Conservation (phyloP, 2,113 vertebrate genomes). For the Pedetes capensis region DNA sequence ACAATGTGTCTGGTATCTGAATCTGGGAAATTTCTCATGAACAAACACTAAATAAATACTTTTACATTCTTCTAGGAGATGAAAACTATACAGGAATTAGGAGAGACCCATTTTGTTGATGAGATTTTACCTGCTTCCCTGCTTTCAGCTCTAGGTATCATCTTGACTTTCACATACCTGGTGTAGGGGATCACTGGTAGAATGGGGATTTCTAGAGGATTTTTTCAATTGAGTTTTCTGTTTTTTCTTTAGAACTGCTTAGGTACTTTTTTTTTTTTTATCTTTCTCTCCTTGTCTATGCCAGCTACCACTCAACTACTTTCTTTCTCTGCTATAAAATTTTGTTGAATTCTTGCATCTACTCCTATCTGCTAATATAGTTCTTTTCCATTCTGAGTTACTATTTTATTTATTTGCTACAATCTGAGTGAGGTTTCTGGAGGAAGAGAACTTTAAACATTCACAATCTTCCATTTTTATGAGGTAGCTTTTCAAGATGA, state of each 20-base stretch:
- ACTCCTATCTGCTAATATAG: not conserved
- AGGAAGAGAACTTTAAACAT: not conserved
- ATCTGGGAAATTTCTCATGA: not conserved
- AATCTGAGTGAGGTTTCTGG: not conserved
- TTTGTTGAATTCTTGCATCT: not conserved
- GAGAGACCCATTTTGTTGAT: not conserved
- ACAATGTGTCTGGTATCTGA: not conserved
- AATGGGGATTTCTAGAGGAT: no score
- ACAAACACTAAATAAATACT: not conserved
- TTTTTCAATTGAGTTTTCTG: not conserved
- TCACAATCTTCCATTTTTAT: not conserved
- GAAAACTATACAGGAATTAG: not conserved
- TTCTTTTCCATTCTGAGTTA: not conserved
- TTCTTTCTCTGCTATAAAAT: not conserved
- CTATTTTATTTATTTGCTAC: not conserved
- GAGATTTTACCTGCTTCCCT: not conserved
- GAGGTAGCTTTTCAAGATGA: not conserved
- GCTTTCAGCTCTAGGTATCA: not conserved
- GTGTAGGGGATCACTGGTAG: no score
- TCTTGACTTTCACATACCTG: not conserved
- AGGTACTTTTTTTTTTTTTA: not conserved
- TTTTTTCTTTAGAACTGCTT: not conserved
- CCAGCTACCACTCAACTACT: not conserved
- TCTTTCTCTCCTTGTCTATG: not conserved
- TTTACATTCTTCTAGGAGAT: not conserved